Percentiles rank a stretch among this genome's conserved stretches.
Conservation (phyloP, 2,113 vertebrate genomes). For the Scomber japonicus region DNA sequence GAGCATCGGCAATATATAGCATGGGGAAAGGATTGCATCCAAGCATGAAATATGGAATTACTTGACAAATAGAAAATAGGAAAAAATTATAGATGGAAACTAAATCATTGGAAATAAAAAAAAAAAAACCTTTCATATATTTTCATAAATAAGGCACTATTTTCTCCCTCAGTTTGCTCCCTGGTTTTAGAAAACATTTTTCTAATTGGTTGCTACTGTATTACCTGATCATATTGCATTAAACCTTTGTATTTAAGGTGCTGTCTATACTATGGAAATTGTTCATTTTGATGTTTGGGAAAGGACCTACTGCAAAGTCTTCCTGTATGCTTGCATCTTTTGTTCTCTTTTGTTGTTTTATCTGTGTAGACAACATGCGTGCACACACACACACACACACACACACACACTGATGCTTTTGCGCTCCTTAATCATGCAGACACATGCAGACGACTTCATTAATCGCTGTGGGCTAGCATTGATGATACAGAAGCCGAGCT, state of each 20-base stretch:
- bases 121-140: slow-evolving; percentile 43
- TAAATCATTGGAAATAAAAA: slow-evolving; percentile 62
- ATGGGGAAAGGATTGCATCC: slow-evolving; percentile 59
- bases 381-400: slow-evolving; percentile 23
- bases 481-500: slow-evolving; percentile 62
- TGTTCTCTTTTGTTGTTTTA: slow-evolving; percentile 59
- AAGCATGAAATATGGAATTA: slow-evolving; percentile 79
- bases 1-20: slow-evolving; percentile 65
- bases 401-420: slow-evolving; percentile 18
- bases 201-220: slow-evolving; percentile 23
- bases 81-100: slow-evolving; percentile 71
- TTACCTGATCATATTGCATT: slow-evolving; percentile 34
- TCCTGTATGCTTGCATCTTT: slow-evolving; percentile 46
- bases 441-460: slow-evolving; percentile 77
- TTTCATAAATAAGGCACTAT: slow-evolving; percentile 53
- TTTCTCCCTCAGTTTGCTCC: slow-evolving; percentile 23
- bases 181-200: slow-evolving; percentile 32
- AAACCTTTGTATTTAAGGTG: slow-evolving; percentile 6
- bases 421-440: slow-evolving; percentile 74
- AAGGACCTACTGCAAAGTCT: slow-evolving; percentile 14
- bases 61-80: slow-evolving; percentile 66
- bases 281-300: slow-evolving; percentile 31
- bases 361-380: slow-evolving; percentile 34
- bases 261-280: background rate
- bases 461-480: slow-evolving; percentile 70